These are phyloP conservation scores for Eulemur macaco DNA, from an alignment of 2,113 vertebrate species.

Conservation along the genomic window DNA sequence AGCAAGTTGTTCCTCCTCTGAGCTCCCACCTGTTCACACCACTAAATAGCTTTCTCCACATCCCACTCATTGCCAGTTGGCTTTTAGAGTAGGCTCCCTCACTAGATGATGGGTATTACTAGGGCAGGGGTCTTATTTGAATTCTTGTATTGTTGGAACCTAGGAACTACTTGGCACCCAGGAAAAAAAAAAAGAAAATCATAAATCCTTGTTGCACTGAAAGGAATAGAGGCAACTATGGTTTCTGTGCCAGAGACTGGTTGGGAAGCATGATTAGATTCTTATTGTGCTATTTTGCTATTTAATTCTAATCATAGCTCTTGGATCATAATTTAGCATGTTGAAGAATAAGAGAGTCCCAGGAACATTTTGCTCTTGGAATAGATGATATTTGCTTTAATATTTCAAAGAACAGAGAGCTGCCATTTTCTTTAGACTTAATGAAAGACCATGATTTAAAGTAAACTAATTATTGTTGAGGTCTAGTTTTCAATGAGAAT, in stretches of 20 bases:
- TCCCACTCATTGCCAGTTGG: too few relatives aligned
- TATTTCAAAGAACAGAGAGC: slow-evolving; percentile 8
- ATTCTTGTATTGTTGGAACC: not conserved
- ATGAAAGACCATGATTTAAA: slow-evolving; percentile 11
- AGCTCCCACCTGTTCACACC: not conserved
- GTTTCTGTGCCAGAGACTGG: not conserved
- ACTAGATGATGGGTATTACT: accelerated
- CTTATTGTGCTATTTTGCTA: not conserved
- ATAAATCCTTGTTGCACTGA: not conserved
- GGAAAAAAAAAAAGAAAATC: not conserved
- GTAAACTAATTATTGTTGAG: slow-evolving; percentile 35
- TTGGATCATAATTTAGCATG: not conserved
- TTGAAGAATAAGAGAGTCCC: not conserved
- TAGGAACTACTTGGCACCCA: not conserved
- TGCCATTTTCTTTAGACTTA: slow-evolving; percentile 36
- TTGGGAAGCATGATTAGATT: not conserved
- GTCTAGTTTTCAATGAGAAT: slow-evolving; percentile 10
- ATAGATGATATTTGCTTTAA: slow-evolving; percentile 30
- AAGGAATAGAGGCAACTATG: not conserved
- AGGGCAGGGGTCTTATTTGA: not conserved
- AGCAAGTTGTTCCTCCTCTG: not conserved
- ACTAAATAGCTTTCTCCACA: not conserved
- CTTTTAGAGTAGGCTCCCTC: not conserved
- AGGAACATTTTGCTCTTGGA: slow-evolving; percentile 12
- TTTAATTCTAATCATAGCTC: not conserved